phyloP scores from a whole-genome alignment of 2,113 vertebrate species.

The Sturnira hondurensis region DNA sequence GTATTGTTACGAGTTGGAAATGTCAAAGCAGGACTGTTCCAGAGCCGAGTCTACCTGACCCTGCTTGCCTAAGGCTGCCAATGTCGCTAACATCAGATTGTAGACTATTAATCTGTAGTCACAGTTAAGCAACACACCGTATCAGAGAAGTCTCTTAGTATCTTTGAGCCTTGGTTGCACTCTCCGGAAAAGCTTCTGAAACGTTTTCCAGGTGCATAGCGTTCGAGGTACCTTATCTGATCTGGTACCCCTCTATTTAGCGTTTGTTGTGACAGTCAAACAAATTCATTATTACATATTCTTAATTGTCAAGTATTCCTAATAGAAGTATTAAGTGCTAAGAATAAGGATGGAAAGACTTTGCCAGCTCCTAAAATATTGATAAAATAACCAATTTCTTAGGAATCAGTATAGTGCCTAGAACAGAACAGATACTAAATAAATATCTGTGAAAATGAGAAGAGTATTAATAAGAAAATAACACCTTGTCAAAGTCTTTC shows the following conservation, averaged over 20 bases:
- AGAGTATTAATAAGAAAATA: background rate
- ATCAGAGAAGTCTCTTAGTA: background rate
- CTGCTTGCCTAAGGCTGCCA: background rate
- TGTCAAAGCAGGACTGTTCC: background rate
- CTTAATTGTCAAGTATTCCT: background rate
- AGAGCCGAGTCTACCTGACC: background rate
- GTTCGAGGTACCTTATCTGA: background rate
- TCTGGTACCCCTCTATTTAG: background rate
- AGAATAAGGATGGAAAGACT: background rate
- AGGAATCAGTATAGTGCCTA: background rate
- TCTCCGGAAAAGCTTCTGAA: background rate
- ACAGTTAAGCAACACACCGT: background rate
- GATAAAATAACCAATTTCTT: background rate
- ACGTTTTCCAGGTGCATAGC: background rate
- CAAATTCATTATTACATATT: background rate
- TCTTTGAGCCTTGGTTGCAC: background rate
- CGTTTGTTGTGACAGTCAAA: background rate
- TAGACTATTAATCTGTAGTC: background rate
- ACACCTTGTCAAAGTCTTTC: background rate
- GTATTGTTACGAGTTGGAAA: background rate
- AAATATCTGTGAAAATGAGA: background rate
- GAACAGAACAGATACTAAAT: background rate
- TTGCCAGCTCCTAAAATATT: conserved; percentile 3
- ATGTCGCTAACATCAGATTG: background rate
- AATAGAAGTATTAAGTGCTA: background rate